Percentiles rank a stretch among this genome's conserved stretches.
Conservation (phyloP, 2,113 vertebrate genomes). For the Synodontis membranacea region DNA sequence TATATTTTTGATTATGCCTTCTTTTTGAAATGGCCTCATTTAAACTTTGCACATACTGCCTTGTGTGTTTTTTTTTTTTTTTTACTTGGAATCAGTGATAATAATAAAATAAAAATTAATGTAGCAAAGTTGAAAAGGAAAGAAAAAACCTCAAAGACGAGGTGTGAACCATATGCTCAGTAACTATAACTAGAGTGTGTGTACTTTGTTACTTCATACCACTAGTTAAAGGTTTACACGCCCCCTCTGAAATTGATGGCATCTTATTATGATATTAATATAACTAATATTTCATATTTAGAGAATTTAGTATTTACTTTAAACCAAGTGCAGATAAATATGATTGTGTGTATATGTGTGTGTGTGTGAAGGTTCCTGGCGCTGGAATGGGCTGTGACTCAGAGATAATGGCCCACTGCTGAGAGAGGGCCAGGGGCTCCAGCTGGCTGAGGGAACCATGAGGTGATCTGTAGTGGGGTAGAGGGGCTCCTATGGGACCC, state of each 20-base stretch:
- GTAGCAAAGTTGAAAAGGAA: too few species aligned
- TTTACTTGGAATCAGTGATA: neutral
- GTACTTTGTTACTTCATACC: neutral
- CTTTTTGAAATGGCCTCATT: neutral
- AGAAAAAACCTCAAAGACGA: too few species aligned
- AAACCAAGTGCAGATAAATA: slow-evolving; percentile 13
- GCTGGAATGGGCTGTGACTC: slow-evolving; percentile 71
- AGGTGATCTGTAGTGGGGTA: slow-evolving; percentile 43
- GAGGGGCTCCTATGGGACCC: slow-evolving; percentile 33
- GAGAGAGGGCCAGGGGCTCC: slow-evolving; percentile 59
- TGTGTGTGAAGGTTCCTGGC: slow-evolving; percentile 61
- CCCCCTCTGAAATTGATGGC: neutral
- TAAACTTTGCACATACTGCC: neutral
- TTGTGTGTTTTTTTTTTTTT: neutral
- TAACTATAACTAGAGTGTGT: neutral
- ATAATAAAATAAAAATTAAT: too few species aligned
- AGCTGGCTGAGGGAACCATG: slow-evolving; percentile 53
- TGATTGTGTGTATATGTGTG: slow-evolving; percentile 34
- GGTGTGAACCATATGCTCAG: neutral
- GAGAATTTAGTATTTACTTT: slow-evolving; percentile 15
- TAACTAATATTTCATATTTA: neutral
- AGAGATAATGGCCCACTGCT: slow-evolving; percentile 73
- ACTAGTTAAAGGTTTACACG: neutral
- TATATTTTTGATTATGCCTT: neutral
- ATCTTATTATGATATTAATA: neutral